Evolutionary conservation across 2,797 vertebrate species (phyloP), one percentile per base, ranked within the genome.

Genomic region (Linurgus olivaceus): DNA sequence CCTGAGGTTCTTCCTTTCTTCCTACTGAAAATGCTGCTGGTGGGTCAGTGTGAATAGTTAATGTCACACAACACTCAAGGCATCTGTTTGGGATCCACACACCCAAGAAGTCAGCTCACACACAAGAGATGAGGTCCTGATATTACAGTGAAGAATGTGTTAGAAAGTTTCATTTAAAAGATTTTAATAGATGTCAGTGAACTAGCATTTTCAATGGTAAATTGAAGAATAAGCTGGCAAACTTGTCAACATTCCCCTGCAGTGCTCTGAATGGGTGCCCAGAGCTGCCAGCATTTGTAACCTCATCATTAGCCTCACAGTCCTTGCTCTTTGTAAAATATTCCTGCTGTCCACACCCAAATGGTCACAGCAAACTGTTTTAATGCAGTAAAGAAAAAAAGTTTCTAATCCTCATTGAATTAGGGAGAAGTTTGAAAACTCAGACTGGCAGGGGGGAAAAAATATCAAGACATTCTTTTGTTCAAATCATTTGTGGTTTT

Each of bases 251-350:
- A 25, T 86, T 63, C 38, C 19, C 38, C 59, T 70, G 59, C 29
- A 82, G 52, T 35, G 13, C 50, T 86, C 42, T 93, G 65, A 83
- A 55, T 47, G 61, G 78, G 37, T 80, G 66, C n/a, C 63, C 48
- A 74, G 63, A 79, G 61, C 68, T 80, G 71, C 52, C 51, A 76
- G 74, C 7, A 4, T 67, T 85, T 87, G 55, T 79, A 77, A 57
- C 47, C 65, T 82, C 52, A 52, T 91, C 45, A 21, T 83, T 61
- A 74, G 75, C 68, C 42, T 93, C 45, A 37, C 44, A 67, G 4
- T 91, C 89, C 86, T 57, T 95, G 72, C 19, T 91, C 55, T 85
- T 92, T 88, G 81, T 94, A 61, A 54, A 31, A 63, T 87, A 67
- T 38, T 40, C 65, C 35, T 71, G 4, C 68, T 63, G 45, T 71